These are phyloP conservation scores for Teleopsis dalmanni DNA, from an alignment of 1,140 invertebrate genomes.

Conservation along the genomic window DNA sequence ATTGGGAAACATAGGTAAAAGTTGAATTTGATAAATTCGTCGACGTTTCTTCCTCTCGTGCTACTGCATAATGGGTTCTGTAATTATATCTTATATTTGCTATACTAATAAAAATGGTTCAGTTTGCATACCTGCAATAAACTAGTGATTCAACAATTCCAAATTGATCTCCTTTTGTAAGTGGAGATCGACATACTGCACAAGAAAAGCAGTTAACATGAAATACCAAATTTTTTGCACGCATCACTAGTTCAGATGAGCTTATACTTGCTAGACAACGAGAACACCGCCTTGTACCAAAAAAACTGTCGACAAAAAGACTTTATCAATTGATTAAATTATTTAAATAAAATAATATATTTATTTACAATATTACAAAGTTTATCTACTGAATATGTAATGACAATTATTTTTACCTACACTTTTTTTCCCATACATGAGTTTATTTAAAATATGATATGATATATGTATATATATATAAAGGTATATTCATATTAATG, in stretches of 20 bases:
- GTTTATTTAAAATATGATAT: too few relatives aligned
- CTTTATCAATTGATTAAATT: too few relatives aligned
- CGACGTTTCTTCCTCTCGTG: conserved; percentile 52
- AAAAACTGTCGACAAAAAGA: conserved; percentile 57
- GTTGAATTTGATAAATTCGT: conserved; percentile 58
- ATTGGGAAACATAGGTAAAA: conserved; percentile 47
- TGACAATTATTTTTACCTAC: too few relatives aligned
- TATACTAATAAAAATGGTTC: background rate
- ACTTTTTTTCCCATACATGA: too few relatives aligned
- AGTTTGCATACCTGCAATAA: conserved; percentile 54
- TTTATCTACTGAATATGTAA: too few relatives aligned
- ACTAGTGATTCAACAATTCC: conserved; percentile 80
- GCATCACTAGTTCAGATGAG: conserved; percentile 92
- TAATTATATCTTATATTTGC: too few relatives aligned
- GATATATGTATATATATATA: too few relatives aligned
- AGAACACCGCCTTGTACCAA: conserved; percentile 75
- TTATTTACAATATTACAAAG: too few relatives aligned
- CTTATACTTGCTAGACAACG: conserved; percentile 84
- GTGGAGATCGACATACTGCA: conserved; percentile 74
- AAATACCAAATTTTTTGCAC: conserved; percentile 85
- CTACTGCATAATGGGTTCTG: conserved; percentile 74
- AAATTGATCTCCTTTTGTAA: conserved; percentile 88
- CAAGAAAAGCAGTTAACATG: conserved; percentile 94
- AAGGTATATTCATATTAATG: too few relatives aligned
- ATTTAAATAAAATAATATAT: too few relatives aligned